phyloP scores from a whole-genome alignment of 2,797 vertebrate genomes.

The Sebastes flavidus region DNA sequence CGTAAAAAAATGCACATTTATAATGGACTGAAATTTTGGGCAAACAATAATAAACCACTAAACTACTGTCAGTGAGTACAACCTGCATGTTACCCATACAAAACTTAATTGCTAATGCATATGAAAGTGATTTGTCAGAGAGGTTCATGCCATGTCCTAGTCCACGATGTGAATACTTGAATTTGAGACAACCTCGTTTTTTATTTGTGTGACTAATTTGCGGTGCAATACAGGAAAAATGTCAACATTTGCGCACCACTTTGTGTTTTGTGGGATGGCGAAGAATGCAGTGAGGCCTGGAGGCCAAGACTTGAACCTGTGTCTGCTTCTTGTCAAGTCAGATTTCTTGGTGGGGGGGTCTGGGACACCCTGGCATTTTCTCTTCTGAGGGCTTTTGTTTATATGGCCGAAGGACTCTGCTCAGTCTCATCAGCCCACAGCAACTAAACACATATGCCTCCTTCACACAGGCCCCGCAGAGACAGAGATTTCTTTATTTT shows the following conservation, averaged over 20 bases:
- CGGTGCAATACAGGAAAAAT: conserved; percentile 34
- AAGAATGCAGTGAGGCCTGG: conserved; percentile 65
- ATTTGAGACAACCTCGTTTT: conserved; percentile 26
- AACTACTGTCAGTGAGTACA: background rate
- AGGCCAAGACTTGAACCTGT: conserved; percentile 72
- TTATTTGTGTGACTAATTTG: conserved; percentile 53
- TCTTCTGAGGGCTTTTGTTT: conserved; percentile 74
- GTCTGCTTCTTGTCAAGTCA: conserved; percentile 81
- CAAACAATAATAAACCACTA: background rate
- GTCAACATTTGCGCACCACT: conserved; percentile 52
- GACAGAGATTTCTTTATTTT: background rate
- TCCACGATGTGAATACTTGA: conserved; percentile 4
- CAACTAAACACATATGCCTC: conserved; percentile 41
- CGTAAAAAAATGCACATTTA: background rate
- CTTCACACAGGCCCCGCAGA: conserved; percentile 15
- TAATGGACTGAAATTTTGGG: background rate
- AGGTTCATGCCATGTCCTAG: background rate
- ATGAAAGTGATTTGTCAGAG: conserved; percentile 15
- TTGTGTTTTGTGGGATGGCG: conserved; percentile 42
- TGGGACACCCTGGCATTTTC: conserved; percentile 74
- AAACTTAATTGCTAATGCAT: background rate
- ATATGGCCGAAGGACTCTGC: conserved; percentile 70
- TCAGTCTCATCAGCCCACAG: conserved; percentile 71
- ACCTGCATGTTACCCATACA: background rate
- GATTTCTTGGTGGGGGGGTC: conserved; percentile 72